phyloP scores from a whole-genome alignment of 2,888 invertebrate species.

The Leucophenga montana region DNA sequence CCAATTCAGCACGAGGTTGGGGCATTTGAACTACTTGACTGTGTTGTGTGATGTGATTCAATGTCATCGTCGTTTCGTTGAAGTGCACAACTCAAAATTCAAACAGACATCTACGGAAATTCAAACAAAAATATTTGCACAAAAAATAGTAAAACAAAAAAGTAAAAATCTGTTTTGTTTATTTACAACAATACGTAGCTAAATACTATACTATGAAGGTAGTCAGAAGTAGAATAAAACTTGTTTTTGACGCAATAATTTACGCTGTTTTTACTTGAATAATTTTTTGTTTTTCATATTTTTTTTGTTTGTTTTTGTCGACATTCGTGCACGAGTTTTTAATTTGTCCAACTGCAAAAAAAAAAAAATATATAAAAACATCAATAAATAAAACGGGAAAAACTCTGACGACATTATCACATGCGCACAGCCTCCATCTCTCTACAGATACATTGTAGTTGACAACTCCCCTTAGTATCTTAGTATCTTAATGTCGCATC shows the following conservation, averaged over 20 bases:
- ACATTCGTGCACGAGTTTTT: constrained; percentile 5
- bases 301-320: not conserved
- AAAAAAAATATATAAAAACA: no score
- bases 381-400: no score
- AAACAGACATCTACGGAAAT: not conserved
- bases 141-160: not conserved
- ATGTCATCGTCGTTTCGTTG: constrained; percentile 3
- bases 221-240: constrained; percentile 1
- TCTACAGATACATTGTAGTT: no score
- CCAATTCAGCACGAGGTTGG: no score
- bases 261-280: no score
- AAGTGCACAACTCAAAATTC: not conserved
- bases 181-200: no score
- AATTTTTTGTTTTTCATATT: not conserved
- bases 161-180: not conserved
- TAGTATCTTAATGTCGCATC: no score
- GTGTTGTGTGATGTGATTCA: no score
- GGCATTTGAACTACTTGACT: not conserved
- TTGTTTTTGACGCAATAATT: not conserved
- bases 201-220: not conserved
- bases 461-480: no score
- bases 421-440: not conserved
- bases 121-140: constrained; percentile 12
- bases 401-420: constrained; percentile 9
- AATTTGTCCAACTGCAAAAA: constrained; percentile 6